Evolutionary conservation across 2,113 vertebrate species (phyloP).

Genomic region (Rhinoptilus africanus): DNA sequence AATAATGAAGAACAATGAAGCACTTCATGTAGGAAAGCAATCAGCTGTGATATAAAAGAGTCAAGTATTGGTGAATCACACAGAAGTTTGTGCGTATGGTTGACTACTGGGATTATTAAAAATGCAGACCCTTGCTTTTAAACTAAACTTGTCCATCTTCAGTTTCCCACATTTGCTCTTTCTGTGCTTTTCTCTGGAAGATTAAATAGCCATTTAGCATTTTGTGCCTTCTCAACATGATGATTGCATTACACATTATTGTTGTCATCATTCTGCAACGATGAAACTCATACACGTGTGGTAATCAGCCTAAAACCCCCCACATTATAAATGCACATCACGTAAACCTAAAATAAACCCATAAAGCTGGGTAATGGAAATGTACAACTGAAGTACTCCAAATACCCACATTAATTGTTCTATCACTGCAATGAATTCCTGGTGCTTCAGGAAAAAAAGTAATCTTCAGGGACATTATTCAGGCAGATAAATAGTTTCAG

Average conservation of each 20-base stretch:
- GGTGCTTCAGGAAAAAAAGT: neutral
- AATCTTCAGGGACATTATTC: neutral
- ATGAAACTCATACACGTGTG: neutral
- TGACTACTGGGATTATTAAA: neutral
- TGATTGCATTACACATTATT: neutral
- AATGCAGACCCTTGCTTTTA: neutral
- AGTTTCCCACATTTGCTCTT: neutral
- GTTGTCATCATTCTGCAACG: neutral
- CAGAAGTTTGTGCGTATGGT: fast-evolving
- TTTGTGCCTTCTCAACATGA: neutral
- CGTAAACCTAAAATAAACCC: neutral
- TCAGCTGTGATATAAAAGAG: neutral
- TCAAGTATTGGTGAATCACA: neutral
- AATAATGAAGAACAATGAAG: neutral
- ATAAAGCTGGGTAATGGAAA: neutral
- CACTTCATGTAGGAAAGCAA: neutral
- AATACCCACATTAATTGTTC: neutral
- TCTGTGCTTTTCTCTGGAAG: neutral
- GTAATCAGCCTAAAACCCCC: neutral
- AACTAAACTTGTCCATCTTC: neutral
- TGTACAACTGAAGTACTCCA: neutral
- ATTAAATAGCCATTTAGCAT: neutral
- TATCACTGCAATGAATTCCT: neutral
- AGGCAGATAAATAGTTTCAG: neutral
- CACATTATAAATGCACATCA: neutral